Conservation (phyloP, 2,113 vertebrate species). For the Chaetorhynchus papuensis region DNA sequence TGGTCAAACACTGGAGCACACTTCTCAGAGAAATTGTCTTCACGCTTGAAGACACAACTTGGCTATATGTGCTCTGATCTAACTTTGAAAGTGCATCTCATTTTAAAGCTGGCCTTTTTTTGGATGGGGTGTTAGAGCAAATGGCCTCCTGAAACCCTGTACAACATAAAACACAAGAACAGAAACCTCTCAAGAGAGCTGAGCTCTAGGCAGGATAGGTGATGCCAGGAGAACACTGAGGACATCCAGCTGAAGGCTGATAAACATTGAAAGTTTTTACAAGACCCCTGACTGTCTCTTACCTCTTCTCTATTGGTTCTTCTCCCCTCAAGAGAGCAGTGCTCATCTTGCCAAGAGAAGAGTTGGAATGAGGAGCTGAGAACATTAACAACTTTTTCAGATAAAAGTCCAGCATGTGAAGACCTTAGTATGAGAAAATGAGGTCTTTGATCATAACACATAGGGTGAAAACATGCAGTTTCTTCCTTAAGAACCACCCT, state of each 20-base stretch:
- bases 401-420: not conserved
- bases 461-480: not conserved
- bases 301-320: not conserved
- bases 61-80: not conserved
- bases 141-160: not conserved
- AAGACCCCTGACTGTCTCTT: not conserved
- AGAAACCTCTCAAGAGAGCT: not conserved
- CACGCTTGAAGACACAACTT: not conserved
- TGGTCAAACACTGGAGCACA: not conserved
- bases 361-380: not conserved
- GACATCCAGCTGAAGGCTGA: not conserved
- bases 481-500: not conserved
- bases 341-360: not conserved
- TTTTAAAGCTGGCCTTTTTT: not conserved
- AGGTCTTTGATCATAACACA: not conserved
- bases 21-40: not conserved
- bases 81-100: not conserved
- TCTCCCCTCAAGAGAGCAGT: not conserved
- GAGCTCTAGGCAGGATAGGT: not conserved
- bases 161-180: not conserved
- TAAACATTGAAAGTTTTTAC: not conserved
- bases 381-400: not conserved
- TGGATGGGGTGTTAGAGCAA: not conserved
- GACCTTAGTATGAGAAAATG: not conserved
- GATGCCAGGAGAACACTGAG: not conserved